These are phyloP conservation scores for Ctenodactylus gundi DNA, from an alignment of 2,113 vertebrate species.

Conservation along the genomic window DNA sequence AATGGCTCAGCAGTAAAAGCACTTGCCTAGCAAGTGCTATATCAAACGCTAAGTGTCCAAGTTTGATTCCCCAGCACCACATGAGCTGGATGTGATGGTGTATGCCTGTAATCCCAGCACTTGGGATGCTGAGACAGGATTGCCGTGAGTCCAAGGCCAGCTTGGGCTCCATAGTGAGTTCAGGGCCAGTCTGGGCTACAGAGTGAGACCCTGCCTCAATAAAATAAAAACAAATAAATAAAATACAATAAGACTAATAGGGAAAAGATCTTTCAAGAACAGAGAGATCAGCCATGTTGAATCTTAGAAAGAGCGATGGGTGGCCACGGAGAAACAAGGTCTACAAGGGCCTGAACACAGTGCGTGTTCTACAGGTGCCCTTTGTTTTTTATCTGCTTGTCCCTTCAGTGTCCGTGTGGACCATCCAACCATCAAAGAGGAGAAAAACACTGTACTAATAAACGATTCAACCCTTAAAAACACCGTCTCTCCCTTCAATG, in stretches of 20 bases:
- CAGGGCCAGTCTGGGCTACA: too few species aligned
- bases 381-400: background rate
- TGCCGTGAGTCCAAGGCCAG: too few species aligned
- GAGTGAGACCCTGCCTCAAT: too few species aligned
- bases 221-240: background rate
- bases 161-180: too few species aligned
- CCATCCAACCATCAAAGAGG: background rate
- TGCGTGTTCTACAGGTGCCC: background rate
- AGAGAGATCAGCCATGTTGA: background rate
- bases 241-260: background rate
- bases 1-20: too few species aligned
- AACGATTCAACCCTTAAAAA: background rate
- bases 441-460: background rate
- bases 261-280: background rate
- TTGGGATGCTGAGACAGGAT: too few species aligned
- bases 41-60: too few species aligned
- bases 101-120: too few species aligned
- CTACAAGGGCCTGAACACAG: rapidly evolving
- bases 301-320: background rate
- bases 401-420: background rate
- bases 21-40: too few species aligned
- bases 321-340: background rate
- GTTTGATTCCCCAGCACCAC: too few species aligned
- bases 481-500: rapidly evolving
- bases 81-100: too few species aligned